These are phyloP conservation scores for Tenthredo scrophulariae DNA, from an alignment of 2,888 invertebrate genomes.

Conservation along the genomic window DNA sequence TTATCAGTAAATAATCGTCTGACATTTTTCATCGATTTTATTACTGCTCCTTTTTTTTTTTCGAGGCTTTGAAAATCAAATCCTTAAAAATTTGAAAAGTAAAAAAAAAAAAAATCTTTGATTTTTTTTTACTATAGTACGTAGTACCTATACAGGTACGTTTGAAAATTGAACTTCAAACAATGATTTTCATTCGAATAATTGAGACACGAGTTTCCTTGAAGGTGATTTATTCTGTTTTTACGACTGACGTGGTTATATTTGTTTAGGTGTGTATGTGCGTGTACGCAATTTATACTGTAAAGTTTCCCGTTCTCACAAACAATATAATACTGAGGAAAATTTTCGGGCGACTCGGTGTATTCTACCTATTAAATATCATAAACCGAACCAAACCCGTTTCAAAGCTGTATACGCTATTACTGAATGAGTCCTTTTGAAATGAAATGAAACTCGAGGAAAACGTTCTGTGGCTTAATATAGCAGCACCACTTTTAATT, in stretches of 20 bases:
- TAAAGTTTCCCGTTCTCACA: not conserved
- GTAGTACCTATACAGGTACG: too few species aligned
- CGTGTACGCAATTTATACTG: not conserved
- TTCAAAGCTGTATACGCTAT: not conserved
- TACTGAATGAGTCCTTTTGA: not conserved
- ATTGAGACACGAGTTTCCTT: not conserved
- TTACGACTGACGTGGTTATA: not conserved
- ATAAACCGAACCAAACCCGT: not conserved
- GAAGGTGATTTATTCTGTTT: not conserved
- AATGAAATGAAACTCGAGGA: not conserved
- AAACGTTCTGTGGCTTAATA: constrained; percentile 20
- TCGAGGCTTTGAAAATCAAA: not conserved
- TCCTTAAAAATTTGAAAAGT: not conserved
- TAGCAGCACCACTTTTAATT: not conserved
- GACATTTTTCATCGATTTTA: not conserved
- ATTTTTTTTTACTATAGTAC: too few species aligned
- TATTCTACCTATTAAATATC: constrained; percentile 39
- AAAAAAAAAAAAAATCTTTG: not conserved
- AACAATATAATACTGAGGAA: not conserved
- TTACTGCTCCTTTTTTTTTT: not conserved
- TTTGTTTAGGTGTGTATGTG: not conserved
- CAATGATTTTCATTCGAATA: not conserved
- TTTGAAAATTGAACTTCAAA: not conserved
- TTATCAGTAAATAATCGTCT: not conserved
- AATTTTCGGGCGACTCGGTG: not conserved